These are phyloP conservation scores for Epirrhoe alternata DNA, from an alignment of 2,888 invertebrate species.

Conservation along the genomic window DNA sequence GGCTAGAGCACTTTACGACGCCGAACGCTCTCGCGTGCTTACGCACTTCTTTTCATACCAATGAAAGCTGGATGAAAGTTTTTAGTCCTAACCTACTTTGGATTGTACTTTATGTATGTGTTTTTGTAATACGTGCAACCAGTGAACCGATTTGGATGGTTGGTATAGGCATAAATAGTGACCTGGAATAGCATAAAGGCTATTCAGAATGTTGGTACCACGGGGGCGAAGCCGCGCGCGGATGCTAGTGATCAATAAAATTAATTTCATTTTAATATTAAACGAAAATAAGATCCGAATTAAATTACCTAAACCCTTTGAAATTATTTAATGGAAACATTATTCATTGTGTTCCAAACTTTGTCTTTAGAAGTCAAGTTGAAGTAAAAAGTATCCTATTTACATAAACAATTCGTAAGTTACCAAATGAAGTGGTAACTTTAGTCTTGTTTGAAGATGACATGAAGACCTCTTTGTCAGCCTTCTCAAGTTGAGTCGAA, in stretches of 20 bases:
- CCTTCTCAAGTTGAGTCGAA: slow-evolving; percentile 10
- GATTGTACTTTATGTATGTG: not conserved
- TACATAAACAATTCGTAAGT: slow-evolving; percentile 37
- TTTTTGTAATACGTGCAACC: not conserved
- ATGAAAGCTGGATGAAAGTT: slow-evolving; percentile 31
- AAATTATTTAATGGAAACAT: slow-evolving; percentile 11
- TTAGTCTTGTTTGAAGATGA: slow-evolving; percentile 29
- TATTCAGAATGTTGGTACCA: no score
- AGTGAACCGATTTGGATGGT: no score
- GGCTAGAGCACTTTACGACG: slow-evolving; percentile 45
- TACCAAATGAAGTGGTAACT: slow-evolving; percentile 33
- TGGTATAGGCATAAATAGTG: no score
- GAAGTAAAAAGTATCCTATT: slow-evolving; percentile 34
- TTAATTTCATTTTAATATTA: no score
- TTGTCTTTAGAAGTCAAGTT: slow-evolving; percentile 12
- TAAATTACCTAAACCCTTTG: not conserved
- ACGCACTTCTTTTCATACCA: slow-evolving; percentile 34
- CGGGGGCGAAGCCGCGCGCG: no score
- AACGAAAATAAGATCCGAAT: no score
- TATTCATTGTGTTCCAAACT: slow-evolving; percentile 39
- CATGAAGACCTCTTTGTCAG: slow-evolving; percentile 11
- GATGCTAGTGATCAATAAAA: no score
- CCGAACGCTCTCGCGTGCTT: slow-evolving; percentile 42
- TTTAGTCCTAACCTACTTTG: slow-evolving; percentile 26
- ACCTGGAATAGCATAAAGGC: no score